phyloP scores from a whole-genome alignment of 2,113 vertebrate genomes.

The Neolamprologus modestus region DNA sequence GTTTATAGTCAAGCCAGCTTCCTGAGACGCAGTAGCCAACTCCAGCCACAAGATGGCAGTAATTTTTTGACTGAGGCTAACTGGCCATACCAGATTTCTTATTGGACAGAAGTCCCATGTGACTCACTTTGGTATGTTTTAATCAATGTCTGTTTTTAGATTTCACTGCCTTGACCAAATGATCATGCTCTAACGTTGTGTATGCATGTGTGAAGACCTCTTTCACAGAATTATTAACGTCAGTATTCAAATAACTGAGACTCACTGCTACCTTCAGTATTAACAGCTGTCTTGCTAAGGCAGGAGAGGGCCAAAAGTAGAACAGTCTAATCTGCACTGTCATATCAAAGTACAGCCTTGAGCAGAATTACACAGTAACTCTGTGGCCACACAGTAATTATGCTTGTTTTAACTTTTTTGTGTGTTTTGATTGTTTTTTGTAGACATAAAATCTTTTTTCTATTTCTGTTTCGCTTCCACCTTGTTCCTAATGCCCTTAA shows the following conservation, averaged over 20 bases:
- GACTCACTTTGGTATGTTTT: not conserved
- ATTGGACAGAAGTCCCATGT: not conserved
- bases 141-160: not conserved
- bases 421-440: not conserved
- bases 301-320: not conserved
- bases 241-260: not conserved
- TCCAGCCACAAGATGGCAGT: not conserved
- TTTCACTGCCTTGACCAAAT: not conserved
- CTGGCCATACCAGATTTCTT: not conserved
- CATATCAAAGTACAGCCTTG: constrained; percentile 19
- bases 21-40: not conserved
- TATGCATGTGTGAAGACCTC: not conserved
- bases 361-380: not conserved
- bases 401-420: not conserved
- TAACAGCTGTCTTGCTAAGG: not conserved
- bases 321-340: constrained; percentile 8
- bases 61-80: not conserved
- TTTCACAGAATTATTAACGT: not conserved
- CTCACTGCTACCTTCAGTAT: not conserved
- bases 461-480: not conserved
- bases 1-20: not conserved
- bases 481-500: not conserved
- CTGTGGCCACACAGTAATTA: not conserved
- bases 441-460: not conserved
- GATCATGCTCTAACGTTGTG: not conserved